These are phyloP conservation scores for Spisula subtruncata DNA, from an alignment of 2,888 invertebrate genomes.

Conservation along the genomic window DNA sequence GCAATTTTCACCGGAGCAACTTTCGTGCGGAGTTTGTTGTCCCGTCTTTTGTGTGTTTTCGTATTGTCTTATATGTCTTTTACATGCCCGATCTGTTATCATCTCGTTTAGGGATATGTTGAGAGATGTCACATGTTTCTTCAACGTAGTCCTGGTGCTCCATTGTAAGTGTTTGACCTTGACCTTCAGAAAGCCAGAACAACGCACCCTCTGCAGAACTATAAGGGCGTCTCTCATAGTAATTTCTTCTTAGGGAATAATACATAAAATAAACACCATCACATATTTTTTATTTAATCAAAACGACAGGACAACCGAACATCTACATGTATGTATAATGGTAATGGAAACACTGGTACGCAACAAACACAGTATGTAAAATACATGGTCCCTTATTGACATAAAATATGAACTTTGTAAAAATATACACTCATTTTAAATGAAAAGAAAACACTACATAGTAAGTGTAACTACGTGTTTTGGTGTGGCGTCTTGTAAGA, in stretches of 20 bases:
- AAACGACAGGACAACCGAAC: slow-evolving; percentile 6
- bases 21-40: no score
- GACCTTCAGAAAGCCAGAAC: no score
- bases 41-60: no score
- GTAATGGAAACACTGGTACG: not conserved
- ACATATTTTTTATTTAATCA: slow-evolving; percentile 1
- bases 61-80: no score
- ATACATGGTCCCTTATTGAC: not conserved
- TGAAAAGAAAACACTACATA: not conserved
- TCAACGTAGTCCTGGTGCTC: no score
- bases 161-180: no score
- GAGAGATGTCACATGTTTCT: no score
- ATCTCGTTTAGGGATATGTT: no score
- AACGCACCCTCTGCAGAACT: no score
- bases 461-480: not conserved
- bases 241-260: not conserved
- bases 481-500: not conserved
- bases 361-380: not conserved
- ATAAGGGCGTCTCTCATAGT: no score
- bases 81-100: no score
- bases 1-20: no score
- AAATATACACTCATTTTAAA: not conserved
- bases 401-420: not conserved
- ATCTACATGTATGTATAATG: not conserved
- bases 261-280: not conserved